Evolutionary conservation across 2,113 vertebrate genomes (phyloP).

Genomic region (cattle (Bos taurus)): ARS-UCD2.0 NC_037354.1:42850501-42851000

Average conservation of each 20-base stretch:
- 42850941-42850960: background rate
- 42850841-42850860: background rate
- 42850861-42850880: background rate
- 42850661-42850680: background rate
- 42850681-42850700: background rate
- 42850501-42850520: background rate
- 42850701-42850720: background rate
- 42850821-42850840: background rate
- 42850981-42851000: background rate
- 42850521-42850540: background rate
- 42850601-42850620: background rate
- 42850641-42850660: background rate
- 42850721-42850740: background rate
- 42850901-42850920: background rate
- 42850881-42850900: background rate
- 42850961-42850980: background rate
- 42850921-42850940: rapidly evolving
- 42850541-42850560: background rate
- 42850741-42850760: background rate
- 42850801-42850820: background rate
- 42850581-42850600: constrained; percentile 1
- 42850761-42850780: background rate
- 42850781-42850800: background rate
- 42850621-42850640: background rate
- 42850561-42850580: background rate